Evolutionary conservation across 2,797 vertebrate genomes (phyloP), one percentile per base, ranked within the genome.

Genomic region (Phalloptychus januarius): DNA sequence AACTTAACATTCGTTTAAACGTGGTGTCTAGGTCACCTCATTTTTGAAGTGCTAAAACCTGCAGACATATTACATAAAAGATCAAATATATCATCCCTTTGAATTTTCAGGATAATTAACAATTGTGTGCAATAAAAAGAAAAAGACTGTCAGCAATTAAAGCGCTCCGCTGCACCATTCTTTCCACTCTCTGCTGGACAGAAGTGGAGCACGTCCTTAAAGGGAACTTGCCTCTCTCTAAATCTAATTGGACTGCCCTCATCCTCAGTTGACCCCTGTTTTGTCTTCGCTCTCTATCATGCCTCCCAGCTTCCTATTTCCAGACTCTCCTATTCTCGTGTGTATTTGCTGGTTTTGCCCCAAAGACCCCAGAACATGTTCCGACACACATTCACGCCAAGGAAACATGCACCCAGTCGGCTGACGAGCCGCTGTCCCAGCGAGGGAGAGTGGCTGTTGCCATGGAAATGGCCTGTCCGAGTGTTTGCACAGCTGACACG

Each of bases 401-500:
- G 79, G 82, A 88, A 88, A 88, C 80, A 85, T 54, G 78, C 76
- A 88, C 11, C 16, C 85, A 42, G 58, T 74, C 75, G 44, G 79
- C 82, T 65, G 85, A 87, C 89, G 91, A 87, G 86, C 89, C 67
- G 81, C 82, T 83, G 85, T 88, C 89, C 89, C 86, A 83, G 80
- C 23, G 84, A 83, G 90, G 79, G 77, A 83, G 77, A 74, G 81
- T 65, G 72, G 67, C 42, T 82, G 89, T 92, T 94, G 87, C 91
- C 94, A 90, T 92, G 88, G 87, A 78, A 83, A 93, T 83, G 92
- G 88, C 77, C 89, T 88, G 83, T 38, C 75, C 31, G 16, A 83
- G 83, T 93, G 92, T 94, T 94, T 93, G 91, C 77, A 92, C 94
- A 94, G 93, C 94, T 94, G 93, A 91, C 84, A 61, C 74, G 56